Conservation (phyloP, 2,113 vertebrate genomes). For the Calyptomena viridis region DNA sequence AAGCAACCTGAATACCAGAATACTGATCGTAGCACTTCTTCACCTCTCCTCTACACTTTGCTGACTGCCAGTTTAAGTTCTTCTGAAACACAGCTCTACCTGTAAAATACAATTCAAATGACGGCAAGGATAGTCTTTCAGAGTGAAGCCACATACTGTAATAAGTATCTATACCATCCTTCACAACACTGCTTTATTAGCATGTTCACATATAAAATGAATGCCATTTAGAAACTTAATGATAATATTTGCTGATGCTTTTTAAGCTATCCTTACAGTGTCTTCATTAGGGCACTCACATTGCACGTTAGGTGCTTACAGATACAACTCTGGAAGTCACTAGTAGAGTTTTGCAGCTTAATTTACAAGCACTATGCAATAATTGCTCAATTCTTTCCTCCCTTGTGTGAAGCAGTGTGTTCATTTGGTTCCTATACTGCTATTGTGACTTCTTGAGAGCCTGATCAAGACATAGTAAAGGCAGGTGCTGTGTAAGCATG, state of each 20-base stretch:
- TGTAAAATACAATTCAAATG: background rate
- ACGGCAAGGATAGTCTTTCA: background rate
- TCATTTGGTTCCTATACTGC: background rate
- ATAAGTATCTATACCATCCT: background rate
- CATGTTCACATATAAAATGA: background rate
- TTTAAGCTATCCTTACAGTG: background rate
- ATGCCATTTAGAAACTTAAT: background rate
- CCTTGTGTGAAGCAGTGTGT: background rate
- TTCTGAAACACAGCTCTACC: background rate
- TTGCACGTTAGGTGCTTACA: background rate
- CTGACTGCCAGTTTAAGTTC: background rate
- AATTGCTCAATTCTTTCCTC: background rate
- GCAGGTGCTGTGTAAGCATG: background rate
- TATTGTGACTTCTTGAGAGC: background rate
- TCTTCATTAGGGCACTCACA: background rate
- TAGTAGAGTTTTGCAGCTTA: background rate
- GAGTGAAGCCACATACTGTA: background rate
- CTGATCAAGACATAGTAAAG: background rate
- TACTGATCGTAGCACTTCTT: background rate
- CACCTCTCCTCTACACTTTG: background rate
- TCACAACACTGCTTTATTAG: background rate
- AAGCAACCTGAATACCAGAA: background rate
- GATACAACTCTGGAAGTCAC: background rate
- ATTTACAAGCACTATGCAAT: background rate
- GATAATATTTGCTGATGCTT: background rate